A percentile compares a stretch with the other conserved stretches of the same genome.
Conservation (phyloP, 2,888 invertebrate species). For the Notodonta dromedarius region DNA sequence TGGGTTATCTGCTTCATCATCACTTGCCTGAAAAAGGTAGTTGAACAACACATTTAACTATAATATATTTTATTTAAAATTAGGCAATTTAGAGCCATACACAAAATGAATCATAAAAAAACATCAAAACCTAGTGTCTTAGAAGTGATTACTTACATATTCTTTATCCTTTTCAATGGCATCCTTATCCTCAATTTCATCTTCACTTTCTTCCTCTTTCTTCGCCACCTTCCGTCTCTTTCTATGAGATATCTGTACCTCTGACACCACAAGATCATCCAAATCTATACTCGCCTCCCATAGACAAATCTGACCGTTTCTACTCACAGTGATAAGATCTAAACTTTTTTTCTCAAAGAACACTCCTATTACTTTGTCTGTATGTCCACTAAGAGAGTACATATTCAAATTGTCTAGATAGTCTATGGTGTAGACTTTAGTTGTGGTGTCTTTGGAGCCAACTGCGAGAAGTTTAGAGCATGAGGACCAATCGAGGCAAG, state of each 20-base stretch:
- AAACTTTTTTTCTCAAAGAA: conserved; percentile 95
- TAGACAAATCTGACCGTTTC: conserved; percentile 92
- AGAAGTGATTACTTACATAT: conserved; percentile 56
- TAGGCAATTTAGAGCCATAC: neutral
- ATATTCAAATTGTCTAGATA: conserved; percentile 90
- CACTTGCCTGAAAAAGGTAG: conserved; percentile 56
- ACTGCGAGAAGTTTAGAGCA: conserved; percentile 96
- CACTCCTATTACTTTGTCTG: conserved; percentile 92
- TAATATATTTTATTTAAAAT: neutral
- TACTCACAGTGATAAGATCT: conserved; percentile 92
- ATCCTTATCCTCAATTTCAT: conserved; percentile 86
- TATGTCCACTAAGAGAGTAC: conserved; percentile 92
- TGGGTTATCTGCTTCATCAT: conserved; percentile 66
- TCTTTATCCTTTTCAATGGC: conserved; percentile 83
- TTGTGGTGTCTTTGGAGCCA: conserved; percentile 95
- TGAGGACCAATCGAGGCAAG: conserved; percentile 95
- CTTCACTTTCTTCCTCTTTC: conserved; percentile 83
- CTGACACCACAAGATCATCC: conserved; percentile 85
- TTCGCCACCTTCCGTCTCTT: conserved; percentile 67
- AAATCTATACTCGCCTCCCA: conserved; percentile 94
- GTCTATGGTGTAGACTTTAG: conserved; percentile 91
- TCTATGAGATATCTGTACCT: conserved; percentile 78
- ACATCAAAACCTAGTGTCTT: too few species aligned
- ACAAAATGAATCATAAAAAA: neutral
- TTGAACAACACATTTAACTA: neutral